Conservation (phyloP, 2,797 vertebrate species). For the Fundulus diaphanus region DNA sequence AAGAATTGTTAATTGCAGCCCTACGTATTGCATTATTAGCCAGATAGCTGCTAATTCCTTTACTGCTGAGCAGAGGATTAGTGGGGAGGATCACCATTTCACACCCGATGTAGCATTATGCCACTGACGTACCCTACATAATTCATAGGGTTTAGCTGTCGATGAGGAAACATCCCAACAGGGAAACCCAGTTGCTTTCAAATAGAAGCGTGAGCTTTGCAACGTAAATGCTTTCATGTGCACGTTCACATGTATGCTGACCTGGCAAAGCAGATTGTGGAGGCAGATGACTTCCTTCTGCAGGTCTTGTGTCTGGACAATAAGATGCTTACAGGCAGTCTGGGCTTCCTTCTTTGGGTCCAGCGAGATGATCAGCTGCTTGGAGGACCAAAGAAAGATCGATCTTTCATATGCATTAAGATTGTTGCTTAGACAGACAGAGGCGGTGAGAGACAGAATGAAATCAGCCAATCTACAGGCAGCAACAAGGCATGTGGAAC, state of each 20-base stretch:
- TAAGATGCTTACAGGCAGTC: constrained; percentile 84
- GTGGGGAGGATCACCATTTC: no score
- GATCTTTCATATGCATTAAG: neutral
- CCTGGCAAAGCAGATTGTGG: constrained; percentile 85
- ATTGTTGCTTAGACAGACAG: neutral
- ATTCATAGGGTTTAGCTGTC: no score
- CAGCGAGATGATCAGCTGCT: constrained; percentile 87
- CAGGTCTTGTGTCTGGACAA: constrained; percentile 81
- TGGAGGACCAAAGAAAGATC: constrained; percentile 1
- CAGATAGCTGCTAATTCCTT: no score
- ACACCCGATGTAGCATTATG: no score
- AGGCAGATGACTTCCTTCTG: constrained; percentile 87
- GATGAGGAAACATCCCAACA: no score
- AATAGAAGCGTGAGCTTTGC: neutral
- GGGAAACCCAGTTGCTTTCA: no score
- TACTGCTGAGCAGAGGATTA: no score
- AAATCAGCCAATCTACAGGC: neutral
- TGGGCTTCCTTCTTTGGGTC: constrained; percentile 82
- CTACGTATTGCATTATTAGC: no score
- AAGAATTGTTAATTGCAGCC: no score
- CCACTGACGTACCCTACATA: no score
- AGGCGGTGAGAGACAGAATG: neutral
- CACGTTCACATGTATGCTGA: constrained; percentile 53
- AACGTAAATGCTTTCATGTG: neutral
- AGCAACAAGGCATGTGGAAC: no score